phyloP scores from a whole-genome alignment of 2,113 vertebrate species.

The Paratilapia polleni region DNA sequence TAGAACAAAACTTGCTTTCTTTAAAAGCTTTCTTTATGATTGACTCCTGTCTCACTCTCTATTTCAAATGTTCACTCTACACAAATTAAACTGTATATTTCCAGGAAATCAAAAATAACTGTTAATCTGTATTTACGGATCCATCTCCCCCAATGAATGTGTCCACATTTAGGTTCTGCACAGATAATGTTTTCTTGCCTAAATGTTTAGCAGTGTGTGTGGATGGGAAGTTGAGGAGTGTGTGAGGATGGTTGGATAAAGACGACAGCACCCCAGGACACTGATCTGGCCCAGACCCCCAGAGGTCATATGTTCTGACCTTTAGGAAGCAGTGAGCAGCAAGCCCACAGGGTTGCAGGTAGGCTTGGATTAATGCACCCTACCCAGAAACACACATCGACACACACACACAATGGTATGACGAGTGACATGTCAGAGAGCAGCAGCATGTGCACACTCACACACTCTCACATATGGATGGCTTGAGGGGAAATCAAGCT shows the following conservation, averaged over 20 bases:
- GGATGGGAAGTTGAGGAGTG: neutral
- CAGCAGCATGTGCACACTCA: slow-evolving; percentile 28
- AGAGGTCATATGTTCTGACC: slow-evolving; percentile 83
- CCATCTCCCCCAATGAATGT: too few relatives aligned
- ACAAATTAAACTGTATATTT: neutral
- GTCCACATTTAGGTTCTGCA: neutral
- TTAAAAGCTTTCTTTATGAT: neutral
- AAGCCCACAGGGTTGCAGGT: slow-evolving; percentile 75
- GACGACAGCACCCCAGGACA: slow-evolving; percentile 77
- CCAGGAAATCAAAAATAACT: neutral
- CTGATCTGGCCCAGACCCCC: slow-evolving; percentile 84
- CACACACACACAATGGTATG: slow-evolving; percentile 39
- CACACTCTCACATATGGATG: slow-evolving; percentile 45
- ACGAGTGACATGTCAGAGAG: slow-evolving; percentile 59
- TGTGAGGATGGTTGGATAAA: slow-evolving; percentile 1
- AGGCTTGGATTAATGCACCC: slow-evolving; percentile 53
- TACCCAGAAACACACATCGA: slow-evolving; percentile 23
- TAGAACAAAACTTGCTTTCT: too few relatives aligned
- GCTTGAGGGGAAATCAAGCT: slow-evolving; percentile 73
- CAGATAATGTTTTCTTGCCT: slow-evolving; percentile 49
- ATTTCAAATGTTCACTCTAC: neutral
- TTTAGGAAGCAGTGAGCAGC: slow-evolving; percentile 76
- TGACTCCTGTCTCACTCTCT: neutral
- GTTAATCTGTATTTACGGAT: too few relatives aligned
- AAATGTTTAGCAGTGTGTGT: slow-evolving; percentile 77